Conservation (phyloP, 2,888 invertebrate genomes). For the Saturnia japonica region DNA sequence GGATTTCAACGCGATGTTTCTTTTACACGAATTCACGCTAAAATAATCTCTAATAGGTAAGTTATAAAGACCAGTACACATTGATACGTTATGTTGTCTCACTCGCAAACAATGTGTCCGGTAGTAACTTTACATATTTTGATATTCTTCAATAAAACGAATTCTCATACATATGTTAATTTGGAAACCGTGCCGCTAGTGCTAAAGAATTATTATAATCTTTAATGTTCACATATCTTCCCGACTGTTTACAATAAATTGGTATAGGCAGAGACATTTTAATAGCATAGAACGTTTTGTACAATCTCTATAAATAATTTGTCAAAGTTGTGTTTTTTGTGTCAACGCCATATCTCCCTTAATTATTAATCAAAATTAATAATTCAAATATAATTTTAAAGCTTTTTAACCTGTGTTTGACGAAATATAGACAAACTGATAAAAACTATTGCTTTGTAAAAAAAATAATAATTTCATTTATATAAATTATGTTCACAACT, state of each 20-base stretch:
- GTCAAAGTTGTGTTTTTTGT: too few relatives aligned
- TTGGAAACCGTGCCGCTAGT: slow-evolving; percentile 34
- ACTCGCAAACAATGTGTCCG: slow-evolving; percentile 16
- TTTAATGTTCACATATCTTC: neutral
- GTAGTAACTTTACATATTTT: slow-evolving; percentile 20
- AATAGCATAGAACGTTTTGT: too few relatives aligned
- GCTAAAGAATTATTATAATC: slow-evolving; percentile 23
- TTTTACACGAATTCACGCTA: neutral
- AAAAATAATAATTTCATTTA: too few relatives aligned
- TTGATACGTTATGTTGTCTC: neutral
- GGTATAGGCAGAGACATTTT: too few relatives aligned
- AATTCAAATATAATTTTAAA: too few relatives aligned
- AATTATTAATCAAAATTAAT: too few relatives aligned
- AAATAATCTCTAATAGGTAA: neutral
- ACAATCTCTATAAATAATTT: too few relatives aligned
- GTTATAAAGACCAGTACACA: neutral
- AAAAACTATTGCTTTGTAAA: too few relatives aligned
- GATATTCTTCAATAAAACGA: slow-evolving; percentile 27
- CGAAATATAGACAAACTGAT: too few relatives aligned
- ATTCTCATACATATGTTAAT: slow-evolving; percentile 37
- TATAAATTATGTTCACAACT: too few relatives aligned
- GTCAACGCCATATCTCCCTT: too few relatives aligned
- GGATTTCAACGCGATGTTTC: neutral
- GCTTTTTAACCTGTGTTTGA: too few relatives aligned
- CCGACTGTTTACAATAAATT: neutral